Conservation (phyloP, 2,113 vertebrate species). For the Ammodytes marinus region DNA sequence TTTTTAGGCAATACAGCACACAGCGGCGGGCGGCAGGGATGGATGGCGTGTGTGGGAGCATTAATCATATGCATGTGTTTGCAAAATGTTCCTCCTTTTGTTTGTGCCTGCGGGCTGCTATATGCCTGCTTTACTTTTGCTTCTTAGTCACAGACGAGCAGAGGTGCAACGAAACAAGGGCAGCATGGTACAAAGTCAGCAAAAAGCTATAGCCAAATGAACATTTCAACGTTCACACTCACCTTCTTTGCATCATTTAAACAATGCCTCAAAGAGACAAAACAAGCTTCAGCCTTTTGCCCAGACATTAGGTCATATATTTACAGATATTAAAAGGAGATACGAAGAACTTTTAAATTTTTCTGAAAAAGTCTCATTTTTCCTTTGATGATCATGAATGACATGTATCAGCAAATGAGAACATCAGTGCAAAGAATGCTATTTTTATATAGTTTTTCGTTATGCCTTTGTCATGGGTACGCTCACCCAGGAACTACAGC, state of each 20-base stretch:
- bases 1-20: conserved; percentile 48
- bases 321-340: no score
- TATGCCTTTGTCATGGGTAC: no score
- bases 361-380: no score
- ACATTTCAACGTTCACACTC: background rate
- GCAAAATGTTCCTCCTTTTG: conserved; percentile 67
- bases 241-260: conserved; percentile 15
- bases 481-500: no score
- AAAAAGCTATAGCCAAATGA: conserved; percentile 10
- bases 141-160: conserved; percentile 48
- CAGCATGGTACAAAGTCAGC: conserved; percentile 55
- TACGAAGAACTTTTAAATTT: no score
- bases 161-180: conserved; percentile 57
- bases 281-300: background rate
- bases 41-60: conserved; percentile 65
- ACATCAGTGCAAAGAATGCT: no score
- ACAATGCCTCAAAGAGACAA: conserved; percentile 2
- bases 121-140: conserved; percentile 54
- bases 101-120: conserved; percentile 58
- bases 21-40: conserved; percentile 57
- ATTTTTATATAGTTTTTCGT: no score
- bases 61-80: conserved; percentile 78
- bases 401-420: no score
- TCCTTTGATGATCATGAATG: no score
- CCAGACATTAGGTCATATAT: no score